Percentiles rank a stretch among this genome's conserved stretches.
Evolutionary conservation across 2,797 vertebrate genomes (phyloP).

Genomic region (Trachurus trachurus): DNA sequence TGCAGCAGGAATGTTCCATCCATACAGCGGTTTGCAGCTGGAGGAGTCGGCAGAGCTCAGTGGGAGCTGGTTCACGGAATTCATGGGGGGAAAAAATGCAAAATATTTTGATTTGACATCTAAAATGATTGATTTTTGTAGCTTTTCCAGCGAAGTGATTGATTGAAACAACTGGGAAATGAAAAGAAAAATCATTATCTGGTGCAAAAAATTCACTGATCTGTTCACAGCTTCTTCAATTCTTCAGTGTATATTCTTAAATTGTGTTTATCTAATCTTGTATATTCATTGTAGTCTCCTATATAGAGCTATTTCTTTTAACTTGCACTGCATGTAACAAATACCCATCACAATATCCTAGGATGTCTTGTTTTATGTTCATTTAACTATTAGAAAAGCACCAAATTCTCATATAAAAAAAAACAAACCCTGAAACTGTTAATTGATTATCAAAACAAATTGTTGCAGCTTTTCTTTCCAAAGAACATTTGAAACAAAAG

Average conservation of each 20-base stretch:
- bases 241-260: neutral
- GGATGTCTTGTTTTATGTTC: neutral
- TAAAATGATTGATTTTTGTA: neutral
- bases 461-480: neutral
- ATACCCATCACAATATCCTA: neutral
- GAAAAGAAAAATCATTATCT: neutral
- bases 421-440: neutral
- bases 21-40: neutral
- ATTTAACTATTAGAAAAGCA: neutral
- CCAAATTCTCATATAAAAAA: neutral
- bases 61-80: neutral
- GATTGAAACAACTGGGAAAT: neutral
- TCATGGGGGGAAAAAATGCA: neutral
- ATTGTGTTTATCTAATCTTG: neutral
- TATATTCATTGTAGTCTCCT: neutral
- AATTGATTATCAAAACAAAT: neutral
- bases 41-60: neutral
- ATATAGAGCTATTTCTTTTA: neutral
- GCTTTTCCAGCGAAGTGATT: neutral
- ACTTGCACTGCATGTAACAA: neutral
- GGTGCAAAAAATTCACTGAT: neutral
- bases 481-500: neutral
- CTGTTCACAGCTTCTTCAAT: neutral
- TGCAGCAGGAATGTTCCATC: neutral
- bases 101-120: neutral